Evolutionary conservation across 1,140 invertebrate species (phyloP).

Genomic region (Bombus confusus): DNA sequence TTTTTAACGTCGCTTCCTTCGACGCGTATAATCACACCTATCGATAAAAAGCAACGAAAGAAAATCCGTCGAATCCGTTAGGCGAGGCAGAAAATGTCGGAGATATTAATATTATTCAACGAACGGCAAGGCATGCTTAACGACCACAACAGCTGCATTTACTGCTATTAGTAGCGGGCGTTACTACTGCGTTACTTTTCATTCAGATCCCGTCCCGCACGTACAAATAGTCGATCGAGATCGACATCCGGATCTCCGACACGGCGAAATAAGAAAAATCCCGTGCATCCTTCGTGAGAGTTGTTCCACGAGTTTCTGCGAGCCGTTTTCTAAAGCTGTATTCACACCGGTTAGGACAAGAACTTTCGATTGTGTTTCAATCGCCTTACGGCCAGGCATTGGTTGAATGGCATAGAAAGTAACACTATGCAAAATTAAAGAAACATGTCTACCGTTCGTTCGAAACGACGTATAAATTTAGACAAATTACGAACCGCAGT

Average conservation of each 20-base stretch:
- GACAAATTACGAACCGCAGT: no score
- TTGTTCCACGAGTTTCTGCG: slow-evolving; percentile 49
- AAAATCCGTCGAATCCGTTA: slow-evolving; percentile 28
- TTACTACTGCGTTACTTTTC: slow-evolving; percentile 42
- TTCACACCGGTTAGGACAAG: slow-evolving; percentile 4
- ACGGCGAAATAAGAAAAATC: slow-evolving; percentile 45
- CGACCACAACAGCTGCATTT: slow-evolving; percentile 36
- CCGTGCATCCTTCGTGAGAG: slow-evolving; percentile 38
- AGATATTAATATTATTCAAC: slow-evolving; percentile 37
- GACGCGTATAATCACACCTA: slow-evolving; percentile 16
- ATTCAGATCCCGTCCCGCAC: slow-evolving; percentile 42
- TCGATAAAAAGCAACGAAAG: background rate
- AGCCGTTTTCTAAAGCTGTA: slow-evolving; percentile 27
- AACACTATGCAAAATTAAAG: no score
- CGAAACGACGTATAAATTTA: no score
- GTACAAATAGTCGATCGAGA: slow-evolving; percentile 55
- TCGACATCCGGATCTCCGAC: slow-evolving; percentile 62
- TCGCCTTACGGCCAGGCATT: background rate
- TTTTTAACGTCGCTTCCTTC: slow-evolving; percentile 24
- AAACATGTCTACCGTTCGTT: no score
- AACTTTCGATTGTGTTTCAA: slow-evolving; percentile 31
- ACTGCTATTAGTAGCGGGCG: slow-evolving; percentile 46
- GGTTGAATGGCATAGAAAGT: no score
- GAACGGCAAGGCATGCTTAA: slow-evolving; percentile 10
- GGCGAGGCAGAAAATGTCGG: background rate